Conservation (phyloP, 2,888 invertebrate genomes). For the Drosophila lacicola region DNA sequence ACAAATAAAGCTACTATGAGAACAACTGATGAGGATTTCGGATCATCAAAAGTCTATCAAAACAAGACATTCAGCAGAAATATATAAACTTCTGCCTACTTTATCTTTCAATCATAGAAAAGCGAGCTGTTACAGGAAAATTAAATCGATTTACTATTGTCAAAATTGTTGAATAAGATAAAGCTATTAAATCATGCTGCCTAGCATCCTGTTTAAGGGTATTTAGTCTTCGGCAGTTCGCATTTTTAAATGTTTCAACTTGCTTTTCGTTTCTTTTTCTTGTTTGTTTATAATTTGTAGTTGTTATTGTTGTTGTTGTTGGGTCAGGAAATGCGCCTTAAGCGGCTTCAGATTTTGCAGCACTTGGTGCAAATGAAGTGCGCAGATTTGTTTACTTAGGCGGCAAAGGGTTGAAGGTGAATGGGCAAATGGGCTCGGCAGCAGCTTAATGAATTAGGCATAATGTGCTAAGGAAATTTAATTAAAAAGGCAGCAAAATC, state of each 20-base stretch:
- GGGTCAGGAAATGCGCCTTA: constrained; percentile 60
- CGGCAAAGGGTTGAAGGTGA: constrained; percentile 47
- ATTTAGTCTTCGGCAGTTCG: not conserved
- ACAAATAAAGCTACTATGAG: too few relatives aligned
- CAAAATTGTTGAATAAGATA: too few relatives aligned
- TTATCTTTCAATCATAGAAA: too few relatives aligned
- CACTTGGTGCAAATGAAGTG: constrained; percentile 68
- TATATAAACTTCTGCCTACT: too few relatives aligned
- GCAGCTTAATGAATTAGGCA: constrained; percentile 44
- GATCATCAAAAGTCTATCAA: too few relatives aligned
- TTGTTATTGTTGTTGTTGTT: constrained; percentile 40
- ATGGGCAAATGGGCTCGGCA: not conserved
- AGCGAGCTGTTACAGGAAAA: too few relatives aligned
- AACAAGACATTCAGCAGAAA: too few relatives aligned
- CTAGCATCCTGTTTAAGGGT: not conserved
- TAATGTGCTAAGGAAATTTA: constrained; percentile 48
- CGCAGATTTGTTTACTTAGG: constrained; percentile 73
- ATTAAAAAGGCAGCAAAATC: constrained; percentile 37
- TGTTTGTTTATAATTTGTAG: constrained; percentile 8
- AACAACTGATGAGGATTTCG: too few relatives aligned
- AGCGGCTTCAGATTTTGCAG: constrained; percentile 59
- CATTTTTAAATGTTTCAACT: not conserved
- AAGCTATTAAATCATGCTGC: too few relatives aligned
- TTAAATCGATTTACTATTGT: too few relatives aligned
- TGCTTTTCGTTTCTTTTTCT: constrained; percentile 18